phyloP scores from a whole-genome alignment of 1,140 invertebrate species.

The Pantala flavescens region DNA sequence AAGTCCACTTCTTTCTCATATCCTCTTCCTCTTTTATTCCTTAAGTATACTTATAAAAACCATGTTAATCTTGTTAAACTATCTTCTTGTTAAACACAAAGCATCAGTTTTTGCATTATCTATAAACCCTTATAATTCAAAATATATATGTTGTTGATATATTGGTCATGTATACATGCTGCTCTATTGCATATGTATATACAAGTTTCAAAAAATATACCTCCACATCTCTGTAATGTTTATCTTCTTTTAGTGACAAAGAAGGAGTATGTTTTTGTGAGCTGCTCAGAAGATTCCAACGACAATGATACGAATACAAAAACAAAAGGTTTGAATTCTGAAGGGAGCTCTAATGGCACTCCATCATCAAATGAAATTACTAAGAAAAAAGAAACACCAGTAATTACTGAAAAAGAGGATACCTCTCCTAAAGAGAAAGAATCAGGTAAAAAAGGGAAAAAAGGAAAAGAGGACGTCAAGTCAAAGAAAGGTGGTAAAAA shows the following conservation, averaged over 20 bases:
- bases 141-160: too few relatives aligned
- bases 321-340: not conserved
- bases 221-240: not conserved
- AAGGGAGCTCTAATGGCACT: not conserved
- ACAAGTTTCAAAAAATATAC: too few relatives aligned
- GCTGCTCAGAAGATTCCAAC: not conserved
- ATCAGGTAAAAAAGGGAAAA: not conserved
- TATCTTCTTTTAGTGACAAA: not conserved
- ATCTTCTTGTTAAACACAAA: too few relatives aligned
- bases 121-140: too few relatives aligned
- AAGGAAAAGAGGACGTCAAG: not conserved
- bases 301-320: not conserved
- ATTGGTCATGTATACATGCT: too few relatives aligned
- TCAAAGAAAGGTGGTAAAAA: not conserved
- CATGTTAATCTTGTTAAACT: too few relatives aligned
- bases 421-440: not conserved
- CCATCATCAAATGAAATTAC: not conserved
- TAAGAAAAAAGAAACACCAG: not conserved
- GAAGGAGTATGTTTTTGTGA: not conserved
- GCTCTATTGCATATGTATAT: too few relatives aligned
- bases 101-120: too few relatives aligned
- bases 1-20: too few relatives aligned
- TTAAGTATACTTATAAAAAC: too few relatives aligned
- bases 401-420: not conserved
- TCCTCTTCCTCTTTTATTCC: too few relatives aligned